A percentile compares a stretch with the other conserved stretches of the same genome.
These are phyloP conservation scores for Caranx ignobilis DNA, from an alignment of 2,113 vertebrate genomes.

Conservation along the genomic window DNA sequence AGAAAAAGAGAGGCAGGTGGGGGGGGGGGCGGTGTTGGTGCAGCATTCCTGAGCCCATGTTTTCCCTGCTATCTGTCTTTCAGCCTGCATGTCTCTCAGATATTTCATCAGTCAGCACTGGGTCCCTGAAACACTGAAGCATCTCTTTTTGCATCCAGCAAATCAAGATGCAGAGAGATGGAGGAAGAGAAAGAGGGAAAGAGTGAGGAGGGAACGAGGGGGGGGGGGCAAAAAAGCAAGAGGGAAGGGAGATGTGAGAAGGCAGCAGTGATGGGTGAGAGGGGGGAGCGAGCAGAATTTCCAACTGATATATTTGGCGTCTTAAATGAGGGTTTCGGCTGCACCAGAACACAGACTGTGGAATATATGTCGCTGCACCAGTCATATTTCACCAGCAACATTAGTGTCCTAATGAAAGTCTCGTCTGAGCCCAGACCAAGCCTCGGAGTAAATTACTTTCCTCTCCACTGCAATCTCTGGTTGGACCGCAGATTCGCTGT, in stretches of 20 bases:
- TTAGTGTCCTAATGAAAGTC: constrained; percentile 59
- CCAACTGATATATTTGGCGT: constrained; percentile 60
- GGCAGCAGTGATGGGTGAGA: constrained; percentile 21
- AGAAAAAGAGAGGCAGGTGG: too few relatives aligned
- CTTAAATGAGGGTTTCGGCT: constrained; percentile 53
- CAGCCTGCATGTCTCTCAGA: constrained; percentile 58
- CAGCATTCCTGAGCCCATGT: constrained; percentile 56
- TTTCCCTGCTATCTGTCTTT: constrained; percentile 39
- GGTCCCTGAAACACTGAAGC: constrained; percentile 50
- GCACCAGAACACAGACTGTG: constrained; percentile 24
- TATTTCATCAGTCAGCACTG: constrained; percentile 68
- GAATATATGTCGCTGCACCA: constrained; percentile 25
- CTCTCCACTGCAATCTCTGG: constrained; percentile 4
- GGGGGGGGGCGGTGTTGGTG: constrained; percentile 25
- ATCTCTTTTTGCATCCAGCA: constrained; percentile 36
- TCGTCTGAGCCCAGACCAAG: constrained; percentile 32
- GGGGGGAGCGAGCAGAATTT: constrained; percentile 20
- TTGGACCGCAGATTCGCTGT: constrained; percentile 29
- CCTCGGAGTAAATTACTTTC: constrained; percentile 54
- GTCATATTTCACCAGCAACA: constrained; percentile 54
- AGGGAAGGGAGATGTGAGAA: constrained; percentile 12
- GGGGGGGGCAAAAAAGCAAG: constrained; percentile 1
- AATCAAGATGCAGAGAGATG: constrained; percentile 56
- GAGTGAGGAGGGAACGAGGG: not conserved
- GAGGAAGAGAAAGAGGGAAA: constrained; percentile 14